phyloP scores from a whole-genome alignment of 2,797 vertebrate genomes.

The Scyliorhinus canicula region DNA sequence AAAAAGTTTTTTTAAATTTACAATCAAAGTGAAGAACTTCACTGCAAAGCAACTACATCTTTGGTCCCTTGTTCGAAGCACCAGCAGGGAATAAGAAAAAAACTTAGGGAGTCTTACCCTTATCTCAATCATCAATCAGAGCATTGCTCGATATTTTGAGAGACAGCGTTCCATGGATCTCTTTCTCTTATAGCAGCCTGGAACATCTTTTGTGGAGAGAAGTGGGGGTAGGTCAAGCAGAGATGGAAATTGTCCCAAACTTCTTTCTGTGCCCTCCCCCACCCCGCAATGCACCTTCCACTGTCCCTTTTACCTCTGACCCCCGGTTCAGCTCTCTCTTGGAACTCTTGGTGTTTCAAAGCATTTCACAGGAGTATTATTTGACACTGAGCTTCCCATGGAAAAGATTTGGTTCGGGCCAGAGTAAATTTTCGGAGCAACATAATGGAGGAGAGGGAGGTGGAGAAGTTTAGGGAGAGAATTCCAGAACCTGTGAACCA shows the following conservation, averaged over 20 bases:
- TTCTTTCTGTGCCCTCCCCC: no score
- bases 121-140: background rate
- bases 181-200: background rate
- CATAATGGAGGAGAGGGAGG: background rate
- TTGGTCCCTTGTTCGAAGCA: background rate
- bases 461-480: background rate
- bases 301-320: no score
- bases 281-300: background rate
- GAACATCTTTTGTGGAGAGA: background rate
- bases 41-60: background rate
- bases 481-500: background rate
- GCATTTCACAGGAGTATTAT: no score
- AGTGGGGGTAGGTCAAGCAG: background rate
- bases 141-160: background rate
- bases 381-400: no score
- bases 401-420: no score
- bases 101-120: background rate
- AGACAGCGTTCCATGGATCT: background rate
- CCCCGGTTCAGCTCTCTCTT: background rate
- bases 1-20: background rate
- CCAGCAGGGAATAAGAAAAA: background rate
- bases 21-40: background rate
- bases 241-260: background rate
- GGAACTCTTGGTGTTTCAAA: background rate
- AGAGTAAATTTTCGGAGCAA: background rate